Base-by-base conservation (phyloP, 1,140 invertebrate species). In the Psix sp. region DNA sequence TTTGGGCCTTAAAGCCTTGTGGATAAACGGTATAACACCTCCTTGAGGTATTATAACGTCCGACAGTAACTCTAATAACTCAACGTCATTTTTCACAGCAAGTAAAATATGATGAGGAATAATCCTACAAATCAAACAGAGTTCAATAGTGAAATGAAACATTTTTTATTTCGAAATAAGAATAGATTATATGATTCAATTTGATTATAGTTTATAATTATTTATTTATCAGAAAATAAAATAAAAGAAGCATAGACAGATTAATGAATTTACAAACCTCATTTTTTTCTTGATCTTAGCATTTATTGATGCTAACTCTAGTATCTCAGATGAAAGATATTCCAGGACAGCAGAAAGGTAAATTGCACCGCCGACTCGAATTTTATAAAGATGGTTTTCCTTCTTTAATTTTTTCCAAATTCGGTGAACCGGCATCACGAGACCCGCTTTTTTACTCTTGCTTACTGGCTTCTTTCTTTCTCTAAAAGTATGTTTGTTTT, bases 51-150 rank as follows among this genome's bases (percentile, higher is more conserved):
- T 40, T 0, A 40, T 66, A 7, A 66, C 62, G 13, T 43, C 5
- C 1, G 6, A 10, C 0, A 66, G 16, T 5, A 66, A 31, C 1
- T 38, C 6, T 21, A 39, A 13, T 0, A 96, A 84, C 82, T 96
- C 94, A 76, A 94, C 93, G 83, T 96, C 94, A 83, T 94, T 94
- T 38, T 91, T 89, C 17, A 95, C 92, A 1, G 94, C 94, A 60
- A 95, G 82, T 54, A 7, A 15, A 21, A 66, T 36, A 10, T 66
- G 62, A 20, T 49, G 49, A n/a, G 40, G 62, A 11, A 33, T 38
- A 3, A 54, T 48, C 18, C 62, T 54, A 15, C 2, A 33, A 17
- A 39, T 10, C 17, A 39, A n/a, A n/a, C n/a, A n/a, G n/a, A n/a
- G n/a, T n/a, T n/a, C n/a, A n/a, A n/a, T n/a, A n/a, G n/a, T n/a